These are phyloP conservation scores for Alentia gelatinosa DNA, from an alignment of 2,888 invertebrate species.

Conservation along the genomic window DNA sequence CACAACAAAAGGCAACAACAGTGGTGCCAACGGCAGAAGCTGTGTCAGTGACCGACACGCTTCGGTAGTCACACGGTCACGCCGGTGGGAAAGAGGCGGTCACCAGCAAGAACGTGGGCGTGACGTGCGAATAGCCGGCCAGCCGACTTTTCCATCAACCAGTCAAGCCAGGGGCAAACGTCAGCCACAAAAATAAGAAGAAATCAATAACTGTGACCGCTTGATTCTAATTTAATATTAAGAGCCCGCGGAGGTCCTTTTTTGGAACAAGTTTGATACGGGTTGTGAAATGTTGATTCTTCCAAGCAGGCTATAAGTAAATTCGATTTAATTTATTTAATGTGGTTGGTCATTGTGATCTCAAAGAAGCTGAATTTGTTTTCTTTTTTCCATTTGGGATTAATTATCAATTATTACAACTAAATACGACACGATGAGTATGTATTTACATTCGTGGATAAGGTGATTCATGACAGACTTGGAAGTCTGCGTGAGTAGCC, in stretches of 20 bases:
- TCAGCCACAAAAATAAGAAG: conserved; percentile 22
- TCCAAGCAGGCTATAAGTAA: not conserved
- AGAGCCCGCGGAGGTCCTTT: too few species aligned
- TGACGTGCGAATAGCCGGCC: not conserved
- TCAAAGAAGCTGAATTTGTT: not conserved
- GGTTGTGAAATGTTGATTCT: not conserved
- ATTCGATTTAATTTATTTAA: not conserved
- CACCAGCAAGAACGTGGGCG: not conserved
- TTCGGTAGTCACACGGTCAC: not conserved
- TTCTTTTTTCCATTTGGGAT: too few species aligned
- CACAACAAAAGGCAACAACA: conserved; percentile 50
- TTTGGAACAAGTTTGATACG: not conserved
- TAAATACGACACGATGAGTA: too few species aligned
- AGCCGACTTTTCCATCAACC: not conserved
- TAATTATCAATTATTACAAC: too few species aligned
- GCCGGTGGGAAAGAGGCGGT: conserved; percentile 24
- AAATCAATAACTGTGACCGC: not conserved
- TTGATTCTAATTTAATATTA: not conserved
- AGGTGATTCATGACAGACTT: too few species aligned
- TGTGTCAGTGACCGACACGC: not conserved
- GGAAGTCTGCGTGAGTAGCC: not conserved
- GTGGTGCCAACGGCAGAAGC: conserved; percentile 11
- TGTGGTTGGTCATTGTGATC: not conserved
- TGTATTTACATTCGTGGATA: too few species aligned
- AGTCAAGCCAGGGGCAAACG: conserved; percentile 19